Evolutionary conservation across 2,888 invertebrate genomes (phyloP), one percentile per base, ranked within the genome.

Genomic region (Papilio elwesi): DNA sequence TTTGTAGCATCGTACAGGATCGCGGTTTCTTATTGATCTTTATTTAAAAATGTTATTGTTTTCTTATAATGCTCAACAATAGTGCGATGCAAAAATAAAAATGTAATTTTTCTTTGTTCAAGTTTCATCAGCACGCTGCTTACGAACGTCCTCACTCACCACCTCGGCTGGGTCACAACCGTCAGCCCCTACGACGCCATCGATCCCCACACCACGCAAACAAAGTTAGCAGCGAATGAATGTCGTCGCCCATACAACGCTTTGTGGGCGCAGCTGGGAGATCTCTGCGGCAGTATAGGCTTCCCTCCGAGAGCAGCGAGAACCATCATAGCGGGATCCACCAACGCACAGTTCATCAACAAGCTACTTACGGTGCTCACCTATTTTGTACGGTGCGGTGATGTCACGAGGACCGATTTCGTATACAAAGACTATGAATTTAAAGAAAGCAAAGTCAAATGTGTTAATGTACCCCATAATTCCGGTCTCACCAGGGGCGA

Each of bases 51-150:
- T 26, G 26, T 26, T 2, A 26, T 26, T 26, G 26, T 26, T 26
- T 26, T 26, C 4, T 26, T 26, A 26, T 26, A 26, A 4, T 26
- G 4, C 26, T 26, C 26, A 26, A 26, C 4, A 26, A 26, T 26
- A 26, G 26, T 26, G 26, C 4, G 26, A 26, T 26, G 4, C 26
- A 26, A 26, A 36, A 36, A 62, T 38, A 11, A 43, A 13, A 43
- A 12, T 47, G n/a, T 38, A 70, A 67, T 10, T 74, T 72, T 77
- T 76, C 80, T 77, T 82, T 81, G 79, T 95, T 95, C 76, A 94
- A 98, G 98, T 91, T 98, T 98, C 90, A 95, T 98, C 83, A 98
- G 98, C 87, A 98, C 97, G 26, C 94, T 98, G 76, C 88, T 98
- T 68, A 98, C 98, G 8, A 97, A 97, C 75, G 96, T 98, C 64